Conservation (phyloP, 2,888 invertebrate genomes). For the Allacma fusca region DNA sequence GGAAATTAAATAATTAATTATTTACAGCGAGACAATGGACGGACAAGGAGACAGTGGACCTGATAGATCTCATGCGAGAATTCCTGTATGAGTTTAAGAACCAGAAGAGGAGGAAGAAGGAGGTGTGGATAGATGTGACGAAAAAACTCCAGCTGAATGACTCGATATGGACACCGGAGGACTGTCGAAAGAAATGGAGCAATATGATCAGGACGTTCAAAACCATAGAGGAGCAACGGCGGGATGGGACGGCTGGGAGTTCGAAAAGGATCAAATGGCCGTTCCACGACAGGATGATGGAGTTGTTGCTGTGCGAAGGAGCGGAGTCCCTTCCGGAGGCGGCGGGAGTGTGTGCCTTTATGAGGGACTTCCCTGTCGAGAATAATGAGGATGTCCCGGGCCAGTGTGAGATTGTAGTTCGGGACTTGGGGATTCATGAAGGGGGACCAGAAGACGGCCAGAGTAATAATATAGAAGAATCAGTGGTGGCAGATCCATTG, state of each 20-base stretch:
- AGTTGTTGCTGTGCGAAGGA: constrained; percentile 39
- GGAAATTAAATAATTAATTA: too few relatives aligned
- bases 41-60: constrained; percentile 43
- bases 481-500: background rate
- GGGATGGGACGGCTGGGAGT: constrained; percentile 22
- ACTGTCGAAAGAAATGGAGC: constrained; percentile 54
- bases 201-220: constrained; percentile 53
- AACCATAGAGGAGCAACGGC: constrained; percentile 49
- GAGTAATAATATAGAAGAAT: background rate
- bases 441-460: background rate
- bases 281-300: constrained; percentile 44
- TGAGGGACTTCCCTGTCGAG: constrained; percentile 15
- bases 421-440: background rate
- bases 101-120: constrained; percentile 47
- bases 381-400: background rate
- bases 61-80: constrained; percentile 43
- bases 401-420: background rate
- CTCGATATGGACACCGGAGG: constrained; percentile 48
- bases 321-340: constrained; percentile 46
- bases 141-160: constrained; percentile 32
- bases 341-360: constrained; percentile 1
- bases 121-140: constrained; percentile 50
- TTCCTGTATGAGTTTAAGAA: constrained; percentile 48
- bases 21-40: constrained; percentile 48
- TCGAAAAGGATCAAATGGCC: constrained; percentile 49